Evolutionary conservation across 2,113 vertebrate species (phyloP).

Genomic region (Himantopus leucocephalus): DNA sequence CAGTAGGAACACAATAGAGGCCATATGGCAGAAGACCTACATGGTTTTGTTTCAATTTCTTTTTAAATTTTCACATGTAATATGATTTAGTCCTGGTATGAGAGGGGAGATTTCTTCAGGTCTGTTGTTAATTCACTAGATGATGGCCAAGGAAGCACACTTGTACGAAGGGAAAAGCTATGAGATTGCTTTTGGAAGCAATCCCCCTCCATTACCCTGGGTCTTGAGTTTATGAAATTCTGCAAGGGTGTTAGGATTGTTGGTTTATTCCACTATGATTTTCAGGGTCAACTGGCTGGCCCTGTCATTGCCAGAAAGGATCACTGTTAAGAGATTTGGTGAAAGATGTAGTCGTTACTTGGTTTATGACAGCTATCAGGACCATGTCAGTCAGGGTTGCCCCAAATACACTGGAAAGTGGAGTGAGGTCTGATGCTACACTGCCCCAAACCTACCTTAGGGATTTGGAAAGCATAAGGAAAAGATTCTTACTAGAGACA

Average conservation of each 20-base stretch:
- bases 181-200: neutral
- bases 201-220: neutral
- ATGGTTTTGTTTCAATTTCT: neutral
- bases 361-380: neutral
- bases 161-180: neutral
- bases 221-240: neutral
- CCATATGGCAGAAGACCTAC: neutral
- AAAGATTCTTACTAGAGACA: neutral
- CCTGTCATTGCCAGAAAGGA: neutral
- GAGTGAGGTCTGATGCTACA: neutral
- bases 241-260: neutral
- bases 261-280: neutral
- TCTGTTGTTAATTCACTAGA: neutral
- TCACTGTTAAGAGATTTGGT: neutral
- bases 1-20: neutral
- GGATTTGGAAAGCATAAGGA: neutral
- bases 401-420: neutral
- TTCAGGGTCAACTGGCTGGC: neutral
- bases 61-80: neutral
- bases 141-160: neutral
- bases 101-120: neutral
- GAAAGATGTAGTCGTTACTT: neutral
- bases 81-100: neutral
- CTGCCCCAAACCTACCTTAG: neutral
- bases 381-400: neutral